phyloP scores from a whole-genome alignment of 2,113 vertebrate species.

The Malaclemys terrapin region DNA sequence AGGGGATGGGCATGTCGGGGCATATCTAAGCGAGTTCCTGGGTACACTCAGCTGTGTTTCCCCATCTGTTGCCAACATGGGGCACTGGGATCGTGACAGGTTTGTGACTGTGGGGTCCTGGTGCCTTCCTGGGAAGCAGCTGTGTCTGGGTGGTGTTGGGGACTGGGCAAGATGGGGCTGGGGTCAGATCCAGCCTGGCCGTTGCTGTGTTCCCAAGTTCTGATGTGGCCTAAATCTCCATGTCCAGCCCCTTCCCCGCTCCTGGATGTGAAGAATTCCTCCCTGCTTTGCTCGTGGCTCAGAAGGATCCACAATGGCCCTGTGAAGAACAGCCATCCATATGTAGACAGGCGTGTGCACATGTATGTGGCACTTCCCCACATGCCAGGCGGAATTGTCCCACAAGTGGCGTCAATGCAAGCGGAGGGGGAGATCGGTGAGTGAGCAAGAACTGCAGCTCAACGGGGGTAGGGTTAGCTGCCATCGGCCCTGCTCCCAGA shows the following conservation, averaged over 20 bases:
- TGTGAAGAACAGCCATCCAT: background rate
- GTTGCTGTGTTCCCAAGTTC: background rate
- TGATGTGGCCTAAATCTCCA: background rate
- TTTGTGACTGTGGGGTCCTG: background rate
- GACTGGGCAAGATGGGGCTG: background rate
- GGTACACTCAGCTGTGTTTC: background rate
- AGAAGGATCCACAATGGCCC: background rate
- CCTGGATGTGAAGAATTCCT: background rate
- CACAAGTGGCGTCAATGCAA: background rate
- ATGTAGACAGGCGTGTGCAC: background rate
- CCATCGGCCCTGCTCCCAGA: background rate
- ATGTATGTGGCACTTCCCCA: no score
- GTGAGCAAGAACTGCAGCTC: background rate
- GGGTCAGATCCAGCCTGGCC: background rate
- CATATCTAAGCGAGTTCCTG: no score
- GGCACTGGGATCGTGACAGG: background rate
- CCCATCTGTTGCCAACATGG: background rate
- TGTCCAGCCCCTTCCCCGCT: background rate
- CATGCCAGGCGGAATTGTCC: background rate
- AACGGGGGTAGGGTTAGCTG: no score
- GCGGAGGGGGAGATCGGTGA: background rate
- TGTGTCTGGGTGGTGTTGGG: background rate
- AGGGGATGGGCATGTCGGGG: background rate
- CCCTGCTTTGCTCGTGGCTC: background rate
- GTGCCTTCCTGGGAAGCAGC: background rate